Conservation (phyloP, 2,113 vertebrate species). For the Phrynosoma blainvillii region DNA sequence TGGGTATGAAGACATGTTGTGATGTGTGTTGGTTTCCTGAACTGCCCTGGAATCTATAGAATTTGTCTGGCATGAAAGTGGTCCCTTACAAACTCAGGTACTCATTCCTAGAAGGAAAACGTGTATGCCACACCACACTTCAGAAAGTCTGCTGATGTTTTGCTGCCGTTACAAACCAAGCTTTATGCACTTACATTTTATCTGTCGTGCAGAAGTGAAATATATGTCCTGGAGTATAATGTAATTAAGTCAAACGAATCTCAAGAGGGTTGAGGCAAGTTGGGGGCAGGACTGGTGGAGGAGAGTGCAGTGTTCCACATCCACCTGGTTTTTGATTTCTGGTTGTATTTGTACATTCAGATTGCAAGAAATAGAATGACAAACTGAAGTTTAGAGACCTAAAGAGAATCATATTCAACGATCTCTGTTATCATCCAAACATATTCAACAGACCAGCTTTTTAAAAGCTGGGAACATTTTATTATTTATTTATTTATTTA, state of each 20-base stretch:
- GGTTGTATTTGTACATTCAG: background rate
- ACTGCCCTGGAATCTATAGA: background rate
- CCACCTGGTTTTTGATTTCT: background rate
- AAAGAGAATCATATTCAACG: background rate
- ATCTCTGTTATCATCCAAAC: background rate
- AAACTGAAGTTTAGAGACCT: background rate
- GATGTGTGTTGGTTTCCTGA: background rate
- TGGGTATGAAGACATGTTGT: background rate
- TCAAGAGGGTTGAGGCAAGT: background rate
- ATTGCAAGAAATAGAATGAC: background rate
- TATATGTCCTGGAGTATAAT: background rate
- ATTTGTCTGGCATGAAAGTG: background rate
- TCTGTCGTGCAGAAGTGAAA: background rate
- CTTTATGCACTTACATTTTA: background rate
- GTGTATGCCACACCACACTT: background rate
- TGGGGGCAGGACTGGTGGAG: background rate
- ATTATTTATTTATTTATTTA: too few relatives aligned
- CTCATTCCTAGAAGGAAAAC: background rate
- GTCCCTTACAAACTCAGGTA: background rate
- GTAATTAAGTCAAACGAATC: background rate
- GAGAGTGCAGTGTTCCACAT: too few relatives aligned
- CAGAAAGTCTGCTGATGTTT: background rate
- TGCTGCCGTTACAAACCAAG: background rate
- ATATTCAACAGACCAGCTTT: background rate
- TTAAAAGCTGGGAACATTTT: background rate